Evolutionary conservation across 2,888 invertebrate genomes (phyloP), one percentile per base, ranked within the genome.

Genomic region (Rhingia rostrata): DNA sequence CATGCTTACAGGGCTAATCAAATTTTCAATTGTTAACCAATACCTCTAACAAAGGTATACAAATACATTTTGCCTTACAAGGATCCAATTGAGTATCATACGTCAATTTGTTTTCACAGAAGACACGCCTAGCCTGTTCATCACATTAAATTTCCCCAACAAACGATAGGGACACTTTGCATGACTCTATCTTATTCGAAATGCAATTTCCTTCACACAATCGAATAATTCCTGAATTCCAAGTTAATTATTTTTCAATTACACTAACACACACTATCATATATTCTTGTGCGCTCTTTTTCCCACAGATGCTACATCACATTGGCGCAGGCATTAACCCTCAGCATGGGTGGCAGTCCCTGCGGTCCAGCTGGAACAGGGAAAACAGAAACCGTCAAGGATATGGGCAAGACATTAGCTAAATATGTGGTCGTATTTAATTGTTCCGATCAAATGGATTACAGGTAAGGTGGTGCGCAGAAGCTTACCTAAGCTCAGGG

Each of bases 361-460:
- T 98, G 98, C 87, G 98, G 99, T 0, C 98, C 98, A 2, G 98
- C 98, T 0, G 98, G 98, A n/a, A 99, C 98, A 0, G 99, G 99
- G 5, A 99, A 99, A 93, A 99, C 99, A 0, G 99, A 99, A 92
- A 98, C 98, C 0, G 97, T 97, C 0, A 99, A 99, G 91, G 99
- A 99, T 91, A 99, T 99, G 98, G 98, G 98, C 47, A 97, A 98
- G 91, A 98, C 98, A 22, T 93, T 99, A 49, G 99, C 98, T 45
- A 99, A 99, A 92, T 99, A 98, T 91, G 98, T 98, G 14, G 97
- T 97, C 9, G 98, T 98, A 47, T 98, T 98, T 93, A 99, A 99
- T 92, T 98, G 98, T 90, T 98, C 98, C 0, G 98, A 99, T 93
- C 98, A 99, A 93, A 98, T 99, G 98, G 98, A 99, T 92, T 99